Base-by-base conservation (phyloP, 2,797 vertebrate genomes). In the Oreonectes daqikongensis region DNA sequence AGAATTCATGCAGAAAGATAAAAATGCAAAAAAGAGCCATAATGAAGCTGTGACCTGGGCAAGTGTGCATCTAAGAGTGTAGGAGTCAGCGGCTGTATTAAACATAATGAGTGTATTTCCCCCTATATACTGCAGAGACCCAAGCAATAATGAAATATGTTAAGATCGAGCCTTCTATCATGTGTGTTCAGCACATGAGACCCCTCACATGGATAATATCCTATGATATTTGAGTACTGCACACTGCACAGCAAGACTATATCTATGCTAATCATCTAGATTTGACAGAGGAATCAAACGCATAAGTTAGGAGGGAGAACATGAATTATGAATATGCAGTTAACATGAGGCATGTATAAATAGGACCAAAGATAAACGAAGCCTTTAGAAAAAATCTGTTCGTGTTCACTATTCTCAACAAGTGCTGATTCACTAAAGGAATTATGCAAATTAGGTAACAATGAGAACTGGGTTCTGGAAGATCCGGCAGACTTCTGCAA, bases 1-100 rank as follows among this genome's bases (percentile, higher is more conserved):
- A 84, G 78, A 79, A 84, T 82, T 84, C 76, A 86, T 82, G 70
- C 6, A 55, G 50, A 69, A 42, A 52, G 44, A 63, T 69, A 61
- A 61, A 69, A 77, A 69, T 69, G 77, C 40, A 46, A 69, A 79
- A 77, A 82, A 69, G 61, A 77, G 72, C 70, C 69, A 79, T 83
- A 81, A 85, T 80, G 77, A 86, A 82, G 77, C 70, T 81, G 77
- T 82, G 83, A 81, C 80, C 79, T 64, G 78, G 83, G 73, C 83
- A 78, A 80, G 70, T 52, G 69, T 79, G 78, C 42, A 64, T 74
- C 68, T 72, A 69, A 79, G 80, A 73, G 80, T 77, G 65, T 60
- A 66, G 52, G 72, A 67, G 83, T 72, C 76, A 73, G 68, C 44
- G n/a, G 59, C 68, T 74, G 67, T 78, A 80, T 80, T 76, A 74